Percentiles rank a stretch among this genome's conserved stretches.
These are phyloP conservation scores for Sanderia malayensis DNA, from an alignment of 30 jellyfish, hydroid and myxozoan species.

Conservation along the genomic window DNA sequence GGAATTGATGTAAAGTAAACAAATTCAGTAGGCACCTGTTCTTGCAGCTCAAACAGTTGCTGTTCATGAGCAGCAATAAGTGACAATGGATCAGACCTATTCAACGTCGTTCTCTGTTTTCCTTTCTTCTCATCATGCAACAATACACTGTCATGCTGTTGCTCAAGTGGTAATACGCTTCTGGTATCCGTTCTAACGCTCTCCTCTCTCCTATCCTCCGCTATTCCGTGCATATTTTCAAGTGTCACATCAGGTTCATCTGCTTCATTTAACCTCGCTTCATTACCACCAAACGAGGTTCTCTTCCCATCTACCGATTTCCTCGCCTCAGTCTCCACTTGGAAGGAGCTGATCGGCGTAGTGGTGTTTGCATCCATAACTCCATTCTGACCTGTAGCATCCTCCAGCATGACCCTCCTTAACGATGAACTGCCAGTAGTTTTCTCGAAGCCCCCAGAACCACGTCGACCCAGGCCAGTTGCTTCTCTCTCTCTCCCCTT, in stretches of 20 bases:
- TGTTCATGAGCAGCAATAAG: conserved; percentile 64
- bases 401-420: too few relatives aligned
- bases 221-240: background rate
- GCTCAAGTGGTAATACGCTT: too few relatives aligned
- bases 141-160: background rate
- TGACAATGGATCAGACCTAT: conserved; percentile 1
- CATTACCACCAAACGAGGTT: background rate
- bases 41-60: conserved; percentile 77
- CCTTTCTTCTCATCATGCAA: background rate
- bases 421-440: background rate
- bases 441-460: background rate
- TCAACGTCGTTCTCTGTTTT: background rate
- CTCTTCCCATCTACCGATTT: background rate
- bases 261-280: background rate
- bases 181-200: background rate
- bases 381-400: too few relatives aligned
- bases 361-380: too few relatives aligned
- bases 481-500: too few relatives aligned
- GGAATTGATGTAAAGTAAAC: background rate
- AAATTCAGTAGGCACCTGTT: conserved; percentile 58
- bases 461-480: too few relatives aligned
- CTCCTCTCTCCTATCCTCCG: background rate
- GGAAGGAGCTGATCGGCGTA: background rate
- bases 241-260: background rate
- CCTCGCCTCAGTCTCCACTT: background rate